These are phyloP conservation scores for Eupsilia transversa DNA, from an alignment of 2,888 invertebrate genomes.

Conservation along the genomic window DNA sequence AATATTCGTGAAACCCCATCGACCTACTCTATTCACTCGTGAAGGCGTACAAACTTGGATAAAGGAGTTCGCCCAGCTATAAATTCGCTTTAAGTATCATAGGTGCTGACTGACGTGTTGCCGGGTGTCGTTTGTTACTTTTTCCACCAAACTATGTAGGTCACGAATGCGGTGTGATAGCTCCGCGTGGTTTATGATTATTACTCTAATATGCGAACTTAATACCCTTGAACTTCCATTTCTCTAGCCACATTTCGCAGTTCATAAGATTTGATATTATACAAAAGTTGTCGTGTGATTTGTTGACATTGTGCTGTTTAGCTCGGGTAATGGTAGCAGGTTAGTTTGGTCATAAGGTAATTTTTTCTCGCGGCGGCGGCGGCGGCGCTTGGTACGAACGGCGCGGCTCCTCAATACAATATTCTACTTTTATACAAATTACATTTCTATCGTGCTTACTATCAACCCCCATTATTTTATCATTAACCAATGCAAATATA, in stretches of 20 bases:
- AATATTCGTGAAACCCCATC: constrained; percentile 86
- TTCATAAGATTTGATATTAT: constrained; percentile 75
- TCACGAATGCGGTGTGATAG: constrained; percentile 73
- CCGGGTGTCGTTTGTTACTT: constrained; percentile 75
- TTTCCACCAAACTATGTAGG: constrained; percentile 70
- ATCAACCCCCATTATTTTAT: constrained; percentile 89
- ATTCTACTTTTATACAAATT: constrained; percentile 89
- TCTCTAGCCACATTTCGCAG: constrained; percentile 72
- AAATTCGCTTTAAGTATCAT: constrained; percentile 80
- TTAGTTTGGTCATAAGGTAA: constrained; percentile 85
- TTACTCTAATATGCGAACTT: constrained; percentile 57
- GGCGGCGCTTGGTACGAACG: constrained; percentile 85
- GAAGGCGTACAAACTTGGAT: constrained; percentile 75
- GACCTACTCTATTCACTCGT: constrained; percentile 78
- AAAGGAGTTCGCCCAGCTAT: constrained; percentile 75
- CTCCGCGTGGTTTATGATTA: constrained; percentile 68
- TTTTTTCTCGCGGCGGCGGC: constrained; percentile 81
- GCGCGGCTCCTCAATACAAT: constrained; percentile 80
- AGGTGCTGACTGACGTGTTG: constrained; percentile 81
- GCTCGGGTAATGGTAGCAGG: constrained; percentile 75
- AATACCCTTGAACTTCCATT: constrained; percentile 72
- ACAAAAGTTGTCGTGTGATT: constrained; percentile 77
- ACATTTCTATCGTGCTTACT: constrained; percentile 89
- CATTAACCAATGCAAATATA: constrained; percentile 87
- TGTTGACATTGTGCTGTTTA: constrained; percentile 70